Evolutionary conservation across 2,797 vertebrate species (phyloP).

Genomic region (Danio albolineatus): DNA sequence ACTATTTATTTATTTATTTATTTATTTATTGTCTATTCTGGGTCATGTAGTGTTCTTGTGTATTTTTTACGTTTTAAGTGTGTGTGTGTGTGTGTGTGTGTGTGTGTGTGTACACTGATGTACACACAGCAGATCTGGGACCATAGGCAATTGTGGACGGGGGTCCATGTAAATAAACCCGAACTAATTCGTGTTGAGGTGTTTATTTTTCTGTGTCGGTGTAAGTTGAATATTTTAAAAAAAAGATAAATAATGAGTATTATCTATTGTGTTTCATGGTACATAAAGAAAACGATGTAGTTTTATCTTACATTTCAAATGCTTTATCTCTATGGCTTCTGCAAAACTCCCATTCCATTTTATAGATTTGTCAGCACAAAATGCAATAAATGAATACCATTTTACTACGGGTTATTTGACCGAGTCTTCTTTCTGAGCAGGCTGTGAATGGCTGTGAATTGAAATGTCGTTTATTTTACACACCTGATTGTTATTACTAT

Average conservation of each 20-base stretch:
- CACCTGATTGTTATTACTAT: not conserved
- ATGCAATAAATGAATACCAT: slow-evolving; percentile 99
- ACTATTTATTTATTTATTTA: slow-evolving; percentile 61
- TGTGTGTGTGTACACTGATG: slow-evolving; percentile 55
- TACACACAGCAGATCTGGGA: slow-evolving; percentile 71
- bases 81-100: slow-evolving; percentile 65
- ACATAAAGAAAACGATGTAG: slow-evolving; percentile 84
- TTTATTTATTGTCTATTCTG: slow-evolving; percentile 66
- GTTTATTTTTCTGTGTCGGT: slow-evolving; percentile 91
- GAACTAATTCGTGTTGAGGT: slow-evolving; percentile 83
- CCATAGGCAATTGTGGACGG: slow-evolving; percentile 65
- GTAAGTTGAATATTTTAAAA: slow-evolving; percentile 87
- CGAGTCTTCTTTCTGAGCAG: slow-evolving; percentile 69
- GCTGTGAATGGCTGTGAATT: not conserved
- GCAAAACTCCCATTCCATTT: slow-evolving; percentile 93
- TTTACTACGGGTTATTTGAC: slow-evolving; percentile 92
- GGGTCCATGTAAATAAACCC: slow-evolving; percentile 80
- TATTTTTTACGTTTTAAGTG: slow-evolving; percentile 75
- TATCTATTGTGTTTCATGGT: slow-evolving; percentile 92
- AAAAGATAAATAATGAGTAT: slow-evolving; percentile 75
- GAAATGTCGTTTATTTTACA: not conserved
- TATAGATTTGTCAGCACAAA: slow-evolving; percentile 99
- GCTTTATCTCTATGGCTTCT: slow-evolving; percentile 96
- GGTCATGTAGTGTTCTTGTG: slow-evolving; percentile 71
- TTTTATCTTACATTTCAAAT: slow-evolving; percentile 95